Conservation (phyloP, 2,888 invertebrate genomes). For the Cactoblastis cactorum region DNA sequence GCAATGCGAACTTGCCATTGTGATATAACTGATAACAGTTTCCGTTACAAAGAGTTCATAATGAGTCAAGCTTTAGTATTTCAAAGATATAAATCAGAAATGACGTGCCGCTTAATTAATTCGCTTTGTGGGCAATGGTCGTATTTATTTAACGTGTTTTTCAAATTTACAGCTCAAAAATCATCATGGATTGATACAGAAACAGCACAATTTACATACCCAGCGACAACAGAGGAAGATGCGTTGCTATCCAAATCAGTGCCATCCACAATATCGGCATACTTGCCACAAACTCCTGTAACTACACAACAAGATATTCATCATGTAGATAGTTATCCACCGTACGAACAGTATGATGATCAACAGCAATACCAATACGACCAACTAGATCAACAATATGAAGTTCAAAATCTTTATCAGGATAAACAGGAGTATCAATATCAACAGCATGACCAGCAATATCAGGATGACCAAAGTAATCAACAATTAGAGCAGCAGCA, state of each 20-base stretch:
- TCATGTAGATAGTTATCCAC: slow-evolving; percentile 43
- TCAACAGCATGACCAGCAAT: slow-evolving; percentile 30
- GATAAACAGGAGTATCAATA: slow-evolving; percentile 32
- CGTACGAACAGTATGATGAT: slow-evolving; percentile 43
- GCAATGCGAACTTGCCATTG: slow-evolving; percentile 20
- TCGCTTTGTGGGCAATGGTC: slow-evolving; percentile 43
- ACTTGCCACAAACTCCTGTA: slow-evolving; percentile 53
- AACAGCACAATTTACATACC: slow-evolving; percentile 58
- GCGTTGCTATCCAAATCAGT: slow-evolving; percentile 52
- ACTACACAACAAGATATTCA: slow-evolving; percentile 51
- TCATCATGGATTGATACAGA: slow-evolving; percentile 66
- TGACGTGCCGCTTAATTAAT: slow-evolving; percentile 46
- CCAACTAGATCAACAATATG: slow-evolving; percentile 31
- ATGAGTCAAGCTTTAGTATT: slow-evolving; percentile 29
- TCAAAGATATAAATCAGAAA: slow-evolving; percentile 28
- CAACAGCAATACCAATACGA: slow-evolving; percentile 38
- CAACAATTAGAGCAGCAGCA: slow-evolving; percentile 34
- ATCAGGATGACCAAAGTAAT: slow-evolving; percentile 31
- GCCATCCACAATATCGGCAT: slow-evolving; percentile 51
- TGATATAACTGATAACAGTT: slow-evolving; percentile 49
- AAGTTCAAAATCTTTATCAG: slow-evolving; percentile 31
- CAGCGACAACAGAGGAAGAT: slow-evolving; percentile 54
- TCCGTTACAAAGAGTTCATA: slow-evolving; percentile 36
- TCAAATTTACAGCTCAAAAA: slow-evolving; percentile 70
- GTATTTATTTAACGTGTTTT: slow-evolving; percentile 45